These are phyloP conservation scores for Cirrhinus molitorella DNA, from an alignment of 2,797 vertebrate species.

Conservation along the genomic window DNA sequence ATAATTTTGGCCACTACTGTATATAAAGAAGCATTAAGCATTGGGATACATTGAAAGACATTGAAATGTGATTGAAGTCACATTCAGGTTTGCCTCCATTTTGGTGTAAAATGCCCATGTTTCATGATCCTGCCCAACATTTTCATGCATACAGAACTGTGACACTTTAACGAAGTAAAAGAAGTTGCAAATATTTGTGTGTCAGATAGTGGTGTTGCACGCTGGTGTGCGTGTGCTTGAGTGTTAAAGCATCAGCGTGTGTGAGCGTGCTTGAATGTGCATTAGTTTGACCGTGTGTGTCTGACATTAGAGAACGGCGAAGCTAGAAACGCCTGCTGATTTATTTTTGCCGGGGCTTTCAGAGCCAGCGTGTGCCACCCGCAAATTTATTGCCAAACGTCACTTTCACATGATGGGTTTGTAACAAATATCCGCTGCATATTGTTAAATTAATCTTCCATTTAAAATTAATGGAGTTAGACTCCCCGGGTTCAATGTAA, in stretches of 20 bases:
- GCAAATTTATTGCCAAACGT: slow-evolving; percentile 96
- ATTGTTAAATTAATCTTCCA: slow-evolving; percentile 99
- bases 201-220: neutral
- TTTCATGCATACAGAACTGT: neutral
- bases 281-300: slow-evolving; percentile 38
- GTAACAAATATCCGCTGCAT: slow-evolving; percentile 99
- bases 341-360: slow-evolving; percentile 88
- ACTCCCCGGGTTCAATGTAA: slow-evolving; percentile 99
- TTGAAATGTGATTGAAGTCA: no score
- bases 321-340: slow-evolving; percentile 92
- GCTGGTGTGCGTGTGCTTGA: neutral
- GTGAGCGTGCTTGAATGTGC: slow-evolving; percentile 8
- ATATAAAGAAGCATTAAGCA: no score
- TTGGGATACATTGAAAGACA: no score
- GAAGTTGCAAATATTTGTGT: neutral
- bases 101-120: neutral
- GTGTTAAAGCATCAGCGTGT: neutral
- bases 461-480: slow-evolving; percentile 99
- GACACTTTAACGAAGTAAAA: neutral
- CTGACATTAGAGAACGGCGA: slow-evolving; percentile 77
- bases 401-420: slow-evolving; percentile 99
- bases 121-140: neutral
- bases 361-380: slow-evolving; percentile 86
- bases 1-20: no score
- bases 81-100: neutral